Evolutionary conservation across 2,888 invertebrate genomes (phyloP).

Genomic region (Agrochola litura): DNA sequence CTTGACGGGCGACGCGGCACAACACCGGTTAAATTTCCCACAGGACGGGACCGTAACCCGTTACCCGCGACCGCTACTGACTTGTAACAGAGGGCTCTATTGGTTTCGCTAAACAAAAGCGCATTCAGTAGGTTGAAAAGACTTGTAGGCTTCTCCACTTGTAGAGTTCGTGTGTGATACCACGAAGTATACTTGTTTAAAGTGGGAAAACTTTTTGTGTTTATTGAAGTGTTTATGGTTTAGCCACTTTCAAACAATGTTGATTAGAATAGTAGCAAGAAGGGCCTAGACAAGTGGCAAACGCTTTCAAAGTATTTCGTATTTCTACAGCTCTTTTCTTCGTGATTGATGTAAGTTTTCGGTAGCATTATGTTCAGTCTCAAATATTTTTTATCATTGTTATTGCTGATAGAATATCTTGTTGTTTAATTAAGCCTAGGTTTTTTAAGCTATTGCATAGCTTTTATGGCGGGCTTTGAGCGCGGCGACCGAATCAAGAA

Average conservation of each 20-base stretch:
- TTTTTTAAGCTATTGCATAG: no score
- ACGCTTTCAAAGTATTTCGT: not conserved
- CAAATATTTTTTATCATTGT: not conserved
- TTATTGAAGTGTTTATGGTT: not conserved
- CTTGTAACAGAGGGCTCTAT: constrained; percentile 68
- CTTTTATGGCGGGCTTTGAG: no score
- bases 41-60: constrained; percentile 64
- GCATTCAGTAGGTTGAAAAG: constrained; percentile 24
- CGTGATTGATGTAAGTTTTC: not conserved
- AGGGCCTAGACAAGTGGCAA: not conserved
- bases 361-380: no score
- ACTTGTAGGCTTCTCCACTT: constrained; percentile 15
- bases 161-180: constrained; percentile 7
- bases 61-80: constrained; percentile 47
- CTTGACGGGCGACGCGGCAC: constrained; percentile 67
- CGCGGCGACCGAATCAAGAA: no score
- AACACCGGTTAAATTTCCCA: constrained; percentile 75
- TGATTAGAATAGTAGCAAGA: not conserved
- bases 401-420: not conserved
- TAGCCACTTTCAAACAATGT: no score
- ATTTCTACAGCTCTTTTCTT: not conserved
- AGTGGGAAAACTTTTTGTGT: not conserved
- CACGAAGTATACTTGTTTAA: not conserved
- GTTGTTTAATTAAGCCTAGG: not conserved
- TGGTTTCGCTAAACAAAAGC: constrained; percentile 60